These are phyloP conservation scores for Galerucella nymphaeae DNA, from an alignment of 2,888 invertebrate genomes.

Conservation along the genomic window DNA sequence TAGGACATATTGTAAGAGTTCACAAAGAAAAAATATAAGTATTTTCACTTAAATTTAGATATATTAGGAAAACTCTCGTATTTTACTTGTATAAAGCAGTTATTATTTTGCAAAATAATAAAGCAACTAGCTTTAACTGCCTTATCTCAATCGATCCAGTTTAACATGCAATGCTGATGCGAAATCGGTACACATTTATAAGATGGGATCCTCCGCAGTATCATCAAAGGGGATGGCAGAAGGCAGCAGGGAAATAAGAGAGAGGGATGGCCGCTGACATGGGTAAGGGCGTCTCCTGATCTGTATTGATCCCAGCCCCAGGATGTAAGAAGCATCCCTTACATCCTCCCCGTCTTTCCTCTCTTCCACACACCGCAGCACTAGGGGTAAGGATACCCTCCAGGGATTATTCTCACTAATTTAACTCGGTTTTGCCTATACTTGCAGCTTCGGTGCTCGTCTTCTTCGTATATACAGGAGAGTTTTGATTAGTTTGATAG, in stretches of 20 bases:
- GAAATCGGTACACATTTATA: conserved; percentile 40
- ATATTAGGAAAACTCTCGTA: no score
- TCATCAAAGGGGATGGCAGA: conserved; percentile 27
- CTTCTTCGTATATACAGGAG: conserved; percentile 40
- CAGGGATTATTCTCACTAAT: conserved; percentile 56
- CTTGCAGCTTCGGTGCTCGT: conserved; percentile 50
- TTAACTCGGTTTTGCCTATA: conserved; percentile 54
- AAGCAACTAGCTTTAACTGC: conserved; percentile 24
- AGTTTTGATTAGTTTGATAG: conserved; percentile 39
- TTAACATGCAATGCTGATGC: conserved; percentile 27
- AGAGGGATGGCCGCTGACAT: conserved; percentile 63
- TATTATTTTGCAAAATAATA: no score
- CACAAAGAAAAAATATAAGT: no score
- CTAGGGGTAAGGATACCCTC: conserved; percentile 48
- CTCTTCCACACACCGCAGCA: conserved; percentile 37
- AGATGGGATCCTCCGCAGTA: conserved; percentile 41
- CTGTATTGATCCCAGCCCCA: conserved; percentile 66
- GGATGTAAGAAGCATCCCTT: conserved; percentile 67
- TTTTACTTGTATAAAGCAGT: no score
- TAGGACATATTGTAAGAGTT: no score
- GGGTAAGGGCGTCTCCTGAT: conserved; percentile 67
- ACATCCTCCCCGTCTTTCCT: conserved; percentile 58
- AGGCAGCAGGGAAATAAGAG: conserved; percentile 34
- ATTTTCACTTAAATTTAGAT: no score
- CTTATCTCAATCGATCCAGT: conserved; percentile 38